Evolutionary conservation across 2,888 invertebrate species (phyloP), one percentile per base, ranked within the genome.

Genomic region (Ganaspis brasiliensis): DNA sequence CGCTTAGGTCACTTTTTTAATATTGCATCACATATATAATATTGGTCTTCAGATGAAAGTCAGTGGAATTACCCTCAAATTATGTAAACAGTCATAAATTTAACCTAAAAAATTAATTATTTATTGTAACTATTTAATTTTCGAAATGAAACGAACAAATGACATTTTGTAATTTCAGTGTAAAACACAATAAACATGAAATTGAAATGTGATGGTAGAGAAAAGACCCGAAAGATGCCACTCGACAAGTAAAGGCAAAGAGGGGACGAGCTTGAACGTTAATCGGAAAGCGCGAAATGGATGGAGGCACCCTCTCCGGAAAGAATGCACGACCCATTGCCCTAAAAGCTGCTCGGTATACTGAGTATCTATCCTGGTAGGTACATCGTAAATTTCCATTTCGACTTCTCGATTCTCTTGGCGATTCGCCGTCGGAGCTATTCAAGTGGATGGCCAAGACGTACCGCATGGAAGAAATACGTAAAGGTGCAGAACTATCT

Each of bases 361-460:
- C 82, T 77, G 78, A 81, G 83, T 83, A 83, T 84, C 84, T 85
- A 84, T 84, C 78, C 81, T 73, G 63, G 77, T 75, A 78, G 81
- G 81, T 81, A 61, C 76, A 85, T 84, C 86, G 81, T 86, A 86
- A 86, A 87, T 87, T 85, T 86, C 83, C 83, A 84, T 86, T 84
- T 83, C 82, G 86, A 83, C 76, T 79, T 76, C 81, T 80, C 81
- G 80, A 80, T 72, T 78, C 83, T 83, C 83, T 83, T 83, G 84
- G 86, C 86, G 84, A 87, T 83, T 84, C 85, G 83, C 81, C 82
- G 86, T 82, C 83, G 76, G 72, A 73, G 73, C 40, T 73, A 72
- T 76, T 75, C 75, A 78, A 77, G 76, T 77, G 75, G 75, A 79
- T 76, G 75, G 75, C 26, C 45, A n/a, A n/a, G n/a, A 74, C 74